These are phyloP conservation scores for Smittia aterrima DNA, from an alignment of 2,888 invertebrate genomes.

Conservation along the genomic window DNA sequence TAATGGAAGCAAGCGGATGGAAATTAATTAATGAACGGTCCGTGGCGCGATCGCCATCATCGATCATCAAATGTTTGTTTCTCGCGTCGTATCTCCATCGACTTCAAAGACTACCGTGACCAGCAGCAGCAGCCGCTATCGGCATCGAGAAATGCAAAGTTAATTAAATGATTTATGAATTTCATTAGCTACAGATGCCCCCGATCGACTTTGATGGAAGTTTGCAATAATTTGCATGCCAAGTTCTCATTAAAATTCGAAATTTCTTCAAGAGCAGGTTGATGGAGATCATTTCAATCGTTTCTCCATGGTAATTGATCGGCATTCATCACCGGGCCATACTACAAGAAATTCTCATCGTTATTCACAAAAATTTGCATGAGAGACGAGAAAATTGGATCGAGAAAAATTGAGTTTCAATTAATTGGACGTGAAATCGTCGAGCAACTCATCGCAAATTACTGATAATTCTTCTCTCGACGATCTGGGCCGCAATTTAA, in stretches of 20 bases:
- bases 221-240: neutral
- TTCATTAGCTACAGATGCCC: neutral
- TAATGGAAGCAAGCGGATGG: neutral
- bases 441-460: neutral
- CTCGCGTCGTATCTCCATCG: neutral
- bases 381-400: neutral
- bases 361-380: constrained; percentile 3
- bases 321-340: neutral
- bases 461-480: neutral
- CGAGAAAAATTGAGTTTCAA: neutral
- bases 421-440: constrained; percentile 1
- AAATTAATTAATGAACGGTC: neutral
- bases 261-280: neutral
- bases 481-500: neutral
- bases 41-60: neutral
- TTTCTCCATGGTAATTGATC: neutral
- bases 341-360: neutral
- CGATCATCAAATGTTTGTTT: neutral
- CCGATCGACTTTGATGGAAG: neutral
- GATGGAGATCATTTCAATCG: neutral
- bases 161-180: neutral
- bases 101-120: neutral
- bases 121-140: neutral
- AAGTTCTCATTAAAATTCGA: constrained; percentile 2
- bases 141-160: neutral